Evolutionary conservation across 2,797 vertebrate species (phyloP).

Genomic region (Zenarchopterus dispar): DNA sequence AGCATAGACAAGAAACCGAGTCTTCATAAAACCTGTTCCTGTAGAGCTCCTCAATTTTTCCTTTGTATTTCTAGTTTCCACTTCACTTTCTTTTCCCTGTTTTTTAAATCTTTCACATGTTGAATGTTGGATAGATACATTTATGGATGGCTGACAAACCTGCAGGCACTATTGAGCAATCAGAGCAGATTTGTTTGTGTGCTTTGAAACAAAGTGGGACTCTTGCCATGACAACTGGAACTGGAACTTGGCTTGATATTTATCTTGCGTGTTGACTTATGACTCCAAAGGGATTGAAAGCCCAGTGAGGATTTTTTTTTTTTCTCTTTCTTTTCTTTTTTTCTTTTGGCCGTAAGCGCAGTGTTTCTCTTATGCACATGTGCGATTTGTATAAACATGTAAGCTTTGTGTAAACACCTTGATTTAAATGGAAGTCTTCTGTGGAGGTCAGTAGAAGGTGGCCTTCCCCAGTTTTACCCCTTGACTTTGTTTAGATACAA

Average conservation of each 20-base stretch:
- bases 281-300: constrained; percentile 56
- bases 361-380: constrained; percentile 45
- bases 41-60: constrained; percentile 15
- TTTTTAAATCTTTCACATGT: constrained; percentile 20
- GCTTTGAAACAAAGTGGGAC: constrained; percentile 70
- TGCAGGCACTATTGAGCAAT: constrained; percentile 79
- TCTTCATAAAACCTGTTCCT: too few relatives aligned
- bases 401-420: constrained; percentile 14
- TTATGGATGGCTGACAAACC: constrained; percentile 63
- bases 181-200: constrained; percentile 76
- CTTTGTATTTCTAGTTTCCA: constrained; percentile 18
- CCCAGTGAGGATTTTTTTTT: constrained; percentile 55
- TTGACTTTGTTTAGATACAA: not conserved
- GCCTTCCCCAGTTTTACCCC: constrained; percentile 12
- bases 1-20: not conserved
- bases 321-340: constrained; percentile 4
- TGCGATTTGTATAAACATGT: constrained; percentile 23
- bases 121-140: constrained; percentile 46
- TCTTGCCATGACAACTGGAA: constrained; percentile 79
- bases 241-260: constrained; percentile 74
- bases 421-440: constrained; percentile 17
- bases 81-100: constrained; percentile 19
- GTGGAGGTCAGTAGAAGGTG: constrained; percentile 18
- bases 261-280: constrained; percentile 81
- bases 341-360: constrained; percentile 63